Conservation (phyloP, 2,113 vertebrate genomes). For the Epinephelus lanceolatus region DNA sequence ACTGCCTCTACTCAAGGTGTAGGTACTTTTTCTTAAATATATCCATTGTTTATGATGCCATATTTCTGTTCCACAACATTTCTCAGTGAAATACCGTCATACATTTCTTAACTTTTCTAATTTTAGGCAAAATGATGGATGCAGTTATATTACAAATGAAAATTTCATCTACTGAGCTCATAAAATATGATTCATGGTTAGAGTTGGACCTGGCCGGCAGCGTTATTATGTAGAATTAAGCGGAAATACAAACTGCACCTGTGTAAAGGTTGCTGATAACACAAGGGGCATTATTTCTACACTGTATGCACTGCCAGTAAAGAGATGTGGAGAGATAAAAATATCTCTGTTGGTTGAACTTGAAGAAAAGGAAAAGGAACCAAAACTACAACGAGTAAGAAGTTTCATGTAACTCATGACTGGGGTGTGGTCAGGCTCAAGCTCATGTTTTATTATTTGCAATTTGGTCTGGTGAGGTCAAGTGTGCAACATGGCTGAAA, state of each 20-base stretch:
- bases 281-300: not conserved
- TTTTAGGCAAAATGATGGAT: not conserved
- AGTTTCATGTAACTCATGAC: not conserved
- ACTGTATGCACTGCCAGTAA: not conserved
- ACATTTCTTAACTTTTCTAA: not conserved
- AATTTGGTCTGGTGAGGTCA: too few species aligned
- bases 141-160: not conserved
- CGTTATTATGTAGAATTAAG: not conserved
- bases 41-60: not conserved
- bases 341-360: too few species aligned
- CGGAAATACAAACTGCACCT: not conserved
- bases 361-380: too few species aligned
- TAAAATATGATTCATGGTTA: not conserved
- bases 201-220: not conserved
- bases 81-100: not conserved
- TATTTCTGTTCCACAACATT: not conserved
- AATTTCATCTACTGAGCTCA: not conserved
- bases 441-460: too few species aligned
- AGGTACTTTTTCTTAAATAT: not conserved
- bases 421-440: not conserved
- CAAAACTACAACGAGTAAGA: too few species aligned
- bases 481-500: not conserved
- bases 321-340: too few species aligned
- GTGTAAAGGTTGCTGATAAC: not conserved
- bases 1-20: not conserved